phyloP scores from a whole-genome alignment of 1,140 invertebrate species.

The Gerris buenoi region DNA sequence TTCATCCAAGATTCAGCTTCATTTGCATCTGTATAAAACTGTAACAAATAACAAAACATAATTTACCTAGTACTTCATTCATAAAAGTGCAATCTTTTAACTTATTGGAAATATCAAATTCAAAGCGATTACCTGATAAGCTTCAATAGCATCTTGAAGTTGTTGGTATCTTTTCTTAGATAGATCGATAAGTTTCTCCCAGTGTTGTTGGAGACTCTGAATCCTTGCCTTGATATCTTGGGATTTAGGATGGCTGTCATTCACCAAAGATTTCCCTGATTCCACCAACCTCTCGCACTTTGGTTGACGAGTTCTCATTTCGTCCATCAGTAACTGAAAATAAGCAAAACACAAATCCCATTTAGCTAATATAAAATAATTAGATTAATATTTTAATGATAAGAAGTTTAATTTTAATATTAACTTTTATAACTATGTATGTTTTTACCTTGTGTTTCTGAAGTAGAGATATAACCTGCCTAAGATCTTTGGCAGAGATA shows the following conservation, averaged over 20 bases:
- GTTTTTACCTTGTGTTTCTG: constrained; percentile 92
- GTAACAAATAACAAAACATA: constrained; percentile 23
- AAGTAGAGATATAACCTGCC: constrained; percentile 72
- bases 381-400: background rate
- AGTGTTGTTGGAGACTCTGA: constrained; percentile 65
- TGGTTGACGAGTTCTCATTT: constrained; percentile 69
- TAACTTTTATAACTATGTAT: background rate
- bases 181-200: constrained; percentile 71
- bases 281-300: constrained; percentile 63
- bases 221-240: constrained; percentile 62
- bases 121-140: constrained; percentile 71
- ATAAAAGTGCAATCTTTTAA: too few relatives aligned
- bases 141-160: constrained; percentile 83
- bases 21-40: constrained; percentile 93
- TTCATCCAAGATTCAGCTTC: constrained; percentile 95
- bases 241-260: constrained; percentile 57
- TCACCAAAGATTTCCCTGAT: constrained; percentile 55
- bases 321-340: constrained; percentile 57
- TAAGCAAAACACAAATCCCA: constrained; percentile 7
- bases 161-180: constrained; percentile 67
- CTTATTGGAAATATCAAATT: too few relatives aligned
- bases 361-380: constrained; percentile 3
- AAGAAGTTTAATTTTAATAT: background rate
- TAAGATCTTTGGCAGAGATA: constrained; percentile 82
- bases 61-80: too few relatives aligned